Percentiles rank a stretch among this genome's conserved stretches.
Evolutionary conservation across 2,888 invertebrate species (phyloP).

Genomic region (Elgonia sp.): DNA sequence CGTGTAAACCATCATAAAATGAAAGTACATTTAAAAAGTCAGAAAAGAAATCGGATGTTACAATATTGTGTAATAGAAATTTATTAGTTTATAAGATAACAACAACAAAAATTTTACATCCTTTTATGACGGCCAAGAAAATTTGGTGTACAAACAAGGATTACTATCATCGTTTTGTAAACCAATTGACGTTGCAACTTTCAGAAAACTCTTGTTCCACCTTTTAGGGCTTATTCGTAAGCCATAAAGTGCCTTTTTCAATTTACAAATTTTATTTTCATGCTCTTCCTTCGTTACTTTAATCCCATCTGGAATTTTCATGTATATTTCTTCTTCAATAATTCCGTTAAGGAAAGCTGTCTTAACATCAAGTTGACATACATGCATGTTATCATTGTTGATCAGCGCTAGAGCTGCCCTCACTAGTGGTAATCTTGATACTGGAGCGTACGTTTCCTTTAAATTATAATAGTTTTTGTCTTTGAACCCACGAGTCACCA

Average conservation of each 20-base stretch:
- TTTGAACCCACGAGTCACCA: not conserved
- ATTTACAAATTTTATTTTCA: conserved; percentile 62
- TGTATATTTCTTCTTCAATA: conserved; percentile 3
- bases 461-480: not conserved
- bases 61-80: no score
- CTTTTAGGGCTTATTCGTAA: conserved; percentile 48
- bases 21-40: no score
- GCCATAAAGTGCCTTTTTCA: conserved; percentile 63
- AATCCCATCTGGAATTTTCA: conserved; percentile 7
- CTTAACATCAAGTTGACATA: conserved; percentile 7
- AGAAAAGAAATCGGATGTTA: no score
- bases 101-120: no score
- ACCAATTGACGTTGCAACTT: conserved; percentile 60
- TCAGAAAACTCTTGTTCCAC: conserved; percentile 63
- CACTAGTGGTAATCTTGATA: not conserved
- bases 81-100: no score
- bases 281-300: not conserved
- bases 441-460: conserved; percentile 1
- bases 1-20: no score
- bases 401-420: not conserved
- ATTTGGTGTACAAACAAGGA: conserved; percentile 62
- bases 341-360: conserved; percentile 8
- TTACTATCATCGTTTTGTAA: conserved; percentile 65
- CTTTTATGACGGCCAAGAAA: no score
- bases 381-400: not conserved